A percentile compares a stretch with the other conserved stretches of the same genome.
Conservation (phyloP, 2,888 invertebrate genomes). For the Hydrotaea cyrtoneurina region DNA sequence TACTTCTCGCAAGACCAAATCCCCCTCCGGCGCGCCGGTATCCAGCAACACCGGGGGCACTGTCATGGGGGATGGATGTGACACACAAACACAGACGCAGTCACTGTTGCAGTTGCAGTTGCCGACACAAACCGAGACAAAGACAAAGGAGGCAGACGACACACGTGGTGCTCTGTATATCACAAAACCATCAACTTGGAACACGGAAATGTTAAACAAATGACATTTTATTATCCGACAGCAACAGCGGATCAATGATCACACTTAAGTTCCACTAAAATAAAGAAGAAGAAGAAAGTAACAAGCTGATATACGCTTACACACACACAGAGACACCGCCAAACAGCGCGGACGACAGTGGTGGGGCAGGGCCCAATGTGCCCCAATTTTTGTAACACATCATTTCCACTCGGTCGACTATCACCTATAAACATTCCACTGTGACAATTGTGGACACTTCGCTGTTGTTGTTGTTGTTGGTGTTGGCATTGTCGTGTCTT, state of each 20-base stretch:
- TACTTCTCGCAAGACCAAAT: conserved; percentile 6
- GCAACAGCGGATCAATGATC: conserved; percentile 58
- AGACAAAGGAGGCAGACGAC: background rate
- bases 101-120: background rate
- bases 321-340: background rate
- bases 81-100: background rate
- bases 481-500: conserved; percentile 5
- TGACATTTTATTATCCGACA: conserved; percentile 51
- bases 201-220: conserved; percentile 58
- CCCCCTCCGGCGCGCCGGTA: background rate
- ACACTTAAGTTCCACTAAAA: conserved; percentile 38
- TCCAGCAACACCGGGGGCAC: background rate
- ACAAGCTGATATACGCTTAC: conserved; percentile 14
- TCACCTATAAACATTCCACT: conserved; percentile 36
- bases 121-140: background rate
- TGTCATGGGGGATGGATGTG: background rate
- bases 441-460: conserved; percentile 30
- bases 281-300: conserved; percentile 25
- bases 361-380: conserved; percentile 13
- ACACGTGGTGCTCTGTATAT: conserved; percentile 52
- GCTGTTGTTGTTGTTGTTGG: conserved; percentile 6
- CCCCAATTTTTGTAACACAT: conserved; percentile 42
- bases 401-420: conserved; percentile 36
- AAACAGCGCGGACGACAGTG: background rate
- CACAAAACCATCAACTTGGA: conserved; percentile 49